Evolutionary conservation across 2,888 invertebrate species (phyloP).

Genomic region (Megalurothrips usitatus): DNA sequence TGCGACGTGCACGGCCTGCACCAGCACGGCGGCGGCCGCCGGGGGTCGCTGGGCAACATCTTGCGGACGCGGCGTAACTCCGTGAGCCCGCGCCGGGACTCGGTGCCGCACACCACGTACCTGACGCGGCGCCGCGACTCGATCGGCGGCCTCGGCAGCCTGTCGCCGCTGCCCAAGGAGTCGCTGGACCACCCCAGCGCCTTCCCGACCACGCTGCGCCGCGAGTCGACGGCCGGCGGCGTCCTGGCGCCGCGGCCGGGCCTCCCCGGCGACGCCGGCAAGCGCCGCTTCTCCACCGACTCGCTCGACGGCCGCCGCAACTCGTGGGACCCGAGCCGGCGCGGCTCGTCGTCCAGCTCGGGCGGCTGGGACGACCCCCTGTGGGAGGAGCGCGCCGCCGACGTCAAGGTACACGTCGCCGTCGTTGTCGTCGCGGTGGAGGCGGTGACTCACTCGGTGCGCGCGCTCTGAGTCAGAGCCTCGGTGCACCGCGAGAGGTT

Average conservation of each 20-base stretch:
- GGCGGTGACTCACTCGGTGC: too few species aligned
- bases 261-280: constrained; percentile 45
- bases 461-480: too few species aligned
- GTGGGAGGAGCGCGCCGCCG: constrained; percentile 52
- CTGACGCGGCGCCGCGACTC: constrained; percentile 57
- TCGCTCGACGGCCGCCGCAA: constrained; percentile 65
- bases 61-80: constrained; percentile 51
- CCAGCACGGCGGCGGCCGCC: constrained; percentile 48
- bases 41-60: constrained; percentile 57
- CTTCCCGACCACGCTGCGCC: constrained; percentile 63
- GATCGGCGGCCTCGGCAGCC: constrained; percentile 45
- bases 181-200: constrained; percentile 62
- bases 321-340: constrained; percentile 63
- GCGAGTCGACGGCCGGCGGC: constrained; percentile 48
- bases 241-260: constrained; percentile 31
- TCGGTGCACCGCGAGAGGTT: too few species aligned
- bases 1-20: constrained; percentile 66
- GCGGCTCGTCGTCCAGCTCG: constrained; percentile 59
- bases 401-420: constrained; percentile 30
- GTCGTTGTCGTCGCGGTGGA: too few species aligned
- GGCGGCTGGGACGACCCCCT: constrained; percentile 56
- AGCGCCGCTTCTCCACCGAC: constrained; percentile 60
- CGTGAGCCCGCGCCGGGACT: constrained; percentile 49
- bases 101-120: constrained; percentile 45
- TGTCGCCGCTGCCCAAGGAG: constrained; percentile 55